These are phyloP conservation scores for Condylostylus longicornis DNA, from an alignment of 1,140 invertebrate species.

Conservation along the genomic window DNA sequence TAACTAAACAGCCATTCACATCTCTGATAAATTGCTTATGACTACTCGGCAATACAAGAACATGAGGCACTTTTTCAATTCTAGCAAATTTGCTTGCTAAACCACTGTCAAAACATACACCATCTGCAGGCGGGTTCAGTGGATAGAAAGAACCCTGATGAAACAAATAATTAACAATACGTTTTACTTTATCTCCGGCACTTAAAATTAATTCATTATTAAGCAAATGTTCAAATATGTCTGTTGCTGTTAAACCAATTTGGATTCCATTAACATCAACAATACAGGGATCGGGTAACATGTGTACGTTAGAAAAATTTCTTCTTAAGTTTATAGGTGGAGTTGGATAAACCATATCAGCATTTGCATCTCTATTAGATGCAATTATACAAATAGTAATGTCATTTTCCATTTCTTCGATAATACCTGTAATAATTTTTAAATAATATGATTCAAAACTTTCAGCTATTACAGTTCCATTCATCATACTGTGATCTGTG, in stretches of 20 bases:
- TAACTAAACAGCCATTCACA: slow-evolving; percentile 55
- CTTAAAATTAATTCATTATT: slow-evolving; percentile 54
- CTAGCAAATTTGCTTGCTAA: slow-evolving; percentile 50
- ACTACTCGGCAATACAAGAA: slow-evolving; percentile 72
- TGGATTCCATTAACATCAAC: slow-evolving; percentile 60
- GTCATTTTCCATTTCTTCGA: slow-evolving; percentile 33
- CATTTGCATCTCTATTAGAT: slow-evolving; percentile 59
- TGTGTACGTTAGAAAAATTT: slow-evolving; percentile 41
- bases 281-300: slow-evolving; percentile 64
- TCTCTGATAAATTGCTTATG: slow-evolving; percentile 70
- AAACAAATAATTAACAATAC: slow-evolving; percentile 58
- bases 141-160: slow-evolving; percentile 69
- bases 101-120: slow-evolving; percentile 48
- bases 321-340: slow-evolving; percentile 43
- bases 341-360: slow-evolving; percentile 66
- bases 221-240: slow-evolving; percentile 64
- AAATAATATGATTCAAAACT: slow-evolving; percentile 58
- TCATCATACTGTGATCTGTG: slow-evolving; percentile 43
- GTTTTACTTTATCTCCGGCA: slow-evolving; percentile 47
- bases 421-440: slow-evolving; percentile 46
- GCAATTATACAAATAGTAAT: slow-evolving; percentile 43
- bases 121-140: slow-evolving; percentile 52
- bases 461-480: slow-evolving; percentile 39
- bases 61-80: slow-evolving; percentile 55
- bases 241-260: slow-evolving; percentile 64